Base-by-base conservation (phyloP, 2,113 vertebrate species). In the Megaptera novaeangliae region DNA sequence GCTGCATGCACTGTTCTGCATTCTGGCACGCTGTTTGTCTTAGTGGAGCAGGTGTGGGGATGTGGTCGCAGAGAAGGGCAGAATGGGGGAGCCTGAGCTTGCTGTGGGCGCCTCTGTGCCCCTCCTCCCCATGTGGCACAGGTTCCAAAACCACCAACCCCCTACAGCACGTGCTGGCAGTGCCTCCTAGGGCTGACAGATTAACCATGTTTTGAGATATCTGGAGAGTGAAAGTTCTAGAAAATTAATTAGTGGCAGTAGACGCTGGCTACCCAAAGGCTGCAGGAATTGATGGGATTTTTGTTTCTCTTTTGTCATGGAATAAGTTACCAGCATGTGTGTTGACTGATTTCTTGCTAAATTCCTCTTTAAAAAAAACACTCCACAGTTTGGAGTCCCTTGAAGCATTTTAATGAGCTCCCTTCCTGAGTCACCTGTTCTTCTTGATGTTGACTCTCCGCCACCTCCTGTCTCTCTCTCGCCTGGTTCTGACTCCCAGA, bases 211-310 rank as follows among this genome's bases (percentile, higher is more conserved):
- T 98, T 90, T 91, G 96, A 97, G 98, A 96, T 97, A 98, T 97
- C 57, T 18, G 5, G 89, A 92, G 89, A 98, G 98, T 91, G 98
- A 98, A 98, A 98, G 98, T 98, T 98, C 98, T 97, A 95, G 97
- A 97, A 98, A 99, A 98, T 98, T 98, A 99, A 99, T 99, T 99
- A 98, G 98, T 97, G 96, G 89, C 97, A 95, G 90, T 87, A 98
- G 98, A 98, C 97, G 98, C 96, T 97, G 97, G 97, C 98, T 98
- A 72, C 97, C 98, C 95, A 98, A 98, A 98, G 97, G 98, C 95
- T 95, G 95, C 80, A 97, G 98, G 95, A 97, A 97, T 98, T 98
- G 97, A 98, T 96, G 82, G 87, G 87, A 69, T 18, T 97, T 97
- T 97, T 86, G 80, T 96, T 98, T 96, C 61, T 69, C 95, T 97